Conservation (phyloP, 2,888 invertebrate species). For the Selenia dentaria region DNA sequence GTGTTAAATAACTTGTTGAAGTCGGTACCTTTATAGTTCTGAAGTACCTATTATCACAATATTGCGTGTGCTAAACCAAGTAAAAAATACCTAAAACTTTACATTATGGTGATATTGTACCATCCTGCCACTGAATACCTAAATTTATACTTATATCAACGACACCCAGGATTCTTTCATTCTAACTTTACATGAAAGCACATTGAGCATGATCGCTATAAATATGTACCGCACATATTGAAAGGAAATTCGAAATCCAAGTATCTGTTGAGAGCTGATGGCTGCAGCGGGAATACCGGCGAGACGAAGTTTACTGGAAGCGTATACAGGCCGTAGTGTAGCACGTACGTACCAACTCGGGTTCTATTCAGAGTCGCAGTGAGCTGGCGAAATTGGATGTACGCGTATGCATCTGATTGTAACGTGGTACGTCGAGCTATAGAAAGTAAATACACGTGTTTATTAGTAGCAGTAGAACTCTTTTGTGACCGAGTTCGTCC, state of each 20-base stretch:
- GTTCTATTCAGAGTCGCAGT: slow-evolving; percentile 44
- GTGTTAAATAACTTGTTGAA: too few relatives aligned
- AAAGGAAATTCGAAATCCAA: slow-evolving; percentile 17
- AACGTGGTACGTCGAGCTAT: slow-evolving; percentile 43
- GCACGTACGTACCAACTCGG: slow-evolving; percentile 27
- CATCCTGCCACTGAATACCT: too few relatives aligned
- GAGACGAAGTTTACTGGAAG: slow-evolving; percentile 43
- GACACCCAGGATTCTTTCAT: too few relatives aligned
- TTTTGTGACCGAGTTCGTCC: too few relatives aligned
- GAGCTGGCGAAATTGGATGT: slow-evolving; percentile 71
- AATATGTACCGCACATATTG: slow-evolving; percentile 6
- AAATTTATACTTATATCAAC: too few relatives aligned
- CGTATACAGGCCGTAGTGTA: slow-evolving; percentile 19
- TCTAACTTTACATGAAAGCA: not conserved
- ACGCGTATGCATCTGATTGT: slow-evolving; percentile 44
- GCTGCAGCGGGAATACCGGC: slow-evolving; percentile 11
- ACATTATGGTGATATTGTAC: too few relatives aligned
- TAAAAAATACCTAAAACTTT: too few relatives aligned
- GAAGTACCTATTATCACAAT: too few relatives aligned
- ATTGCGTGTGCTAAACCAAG: too few relatives aligned
- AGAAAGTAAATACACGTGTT: too few relatives aligned
- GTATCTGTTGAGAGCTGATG: slow-evolving; percentile 3
- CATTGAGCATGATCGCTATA: not conserved
- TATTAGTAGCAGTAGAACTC: too few relatives aligned
- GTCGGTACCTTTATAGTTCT: too few relatives aligned